Conservation (phyloP, 1,140 invertebrate genomes). For the Ceratitis capitata region DNA sequence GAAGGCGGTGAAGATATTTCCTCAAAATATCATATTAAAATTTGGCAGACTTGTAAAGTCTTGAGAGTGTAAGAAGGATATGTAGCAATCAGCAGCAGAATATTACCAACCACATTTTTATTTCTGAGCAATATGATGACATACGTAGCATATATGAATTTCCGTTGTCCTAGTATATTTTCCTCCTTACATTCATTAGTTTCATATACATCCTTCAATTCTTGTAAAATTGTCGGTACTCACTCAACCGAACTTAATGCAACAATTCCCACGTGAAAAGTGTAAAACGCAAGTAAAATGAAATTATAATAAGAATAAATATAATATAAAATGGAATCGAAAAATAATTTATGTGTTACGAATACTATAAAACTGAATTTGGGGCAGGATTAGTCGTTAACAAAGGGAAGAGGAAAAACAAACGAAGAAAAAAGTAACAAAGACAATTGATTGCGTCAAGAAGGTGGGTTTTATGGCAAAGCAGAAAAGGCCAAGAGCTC, state of each 20-base stretch:
- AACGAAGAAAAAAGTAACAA: neutral
- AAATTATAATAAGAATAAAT: neutral
- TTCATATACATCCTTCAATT: neutral
- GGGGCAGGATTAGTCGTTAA: neutral
- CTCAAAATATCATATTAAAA: too few relatives aligned
- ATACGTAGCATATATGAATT: too few relatives aligned
- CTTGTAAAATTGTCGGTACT: neutral
- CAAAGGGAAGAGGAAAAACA: neutral
- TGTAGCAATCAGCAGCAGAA: too few relatives aligned
- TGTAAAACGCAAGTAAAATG: neutral
- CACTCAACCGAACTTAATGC: neutral
- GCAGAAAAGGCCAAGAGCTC: neutral
- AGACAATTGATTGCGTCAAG: neutral
- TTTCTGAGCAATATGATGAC: too few relatives aligned
- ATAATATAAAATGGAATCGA: neutral
- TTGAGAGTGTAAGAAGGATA: too few relatives aligned
- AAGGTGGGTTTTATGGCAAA: neutral
- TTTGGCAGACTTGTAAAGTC: too few relatives aligned
- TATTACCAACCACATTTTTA: too few relatives aligned
- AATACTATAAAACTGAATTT: neutral
- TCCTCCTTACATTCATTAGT: too few relatives aligned
- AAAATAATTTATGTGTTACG: neutral
- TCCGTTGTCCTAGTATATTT: too few relatives aligned
- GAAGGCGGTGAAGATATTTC: too few relatives aligned
- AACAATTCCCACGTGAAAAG: neutral